Conservation (phyloP, 2,888 invertebrate genomes). For the Conus canariensis region DNA sequence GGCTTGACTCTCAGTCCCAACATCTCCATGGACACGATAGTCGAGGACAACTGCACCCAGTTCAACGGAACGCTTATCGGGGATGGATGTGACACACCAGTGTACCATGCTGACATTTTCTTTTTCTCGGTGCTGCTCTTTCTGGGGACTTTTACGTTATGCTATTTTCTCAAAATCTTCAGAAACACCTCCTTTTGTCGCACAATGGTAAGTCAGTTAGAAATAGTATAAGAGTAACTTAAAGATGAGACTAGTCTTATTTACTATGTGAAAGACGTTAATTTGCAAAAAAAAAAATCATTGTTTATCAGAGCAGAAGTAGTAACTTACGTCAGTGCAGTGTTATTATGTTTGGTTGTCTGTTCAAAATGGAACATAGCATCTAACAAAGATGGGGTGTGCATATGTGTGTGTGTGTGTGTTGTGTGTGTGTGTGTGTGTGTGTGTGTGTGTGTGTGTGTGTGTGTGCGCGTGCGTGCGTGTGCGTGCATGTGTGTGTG, state of each 20-base stretch:
- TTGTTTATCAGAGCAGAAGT: too few species aligned
- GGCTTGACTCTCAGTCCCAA: conserved; percentile 18
- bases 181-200: conserved; percentile 96
- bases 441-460: not conserved
- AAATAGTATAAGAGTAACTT: too few species aligned
- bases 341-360: too few species aligned
- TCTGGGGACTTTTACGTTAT: conserved; percentile 93
- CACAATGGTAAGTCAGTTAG: conserved; percentile 85
- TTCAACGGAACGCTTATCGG: conserved; percentile 77
- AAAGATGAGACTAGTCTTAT: too few species aligned
- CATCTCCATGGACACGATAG: not conserved
- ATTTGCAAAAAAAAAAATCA: not conserved
- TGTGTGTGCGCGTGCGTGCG: not conserved
- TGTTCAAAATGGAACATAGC: too few species aligned
- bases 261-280: not conserved
- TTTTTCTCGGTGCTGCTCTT: conserved; percentile 96
- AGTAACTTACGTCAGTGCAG: too few species aligned
- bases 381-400: not conserved
- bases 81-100: conserved; percentile 77
- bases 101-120: conserved; percentile 85
- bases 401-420: not conserved
- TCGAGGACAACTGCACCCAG: conserved; percentile 52
- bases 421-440: not conserved
- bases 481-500: not conserved
- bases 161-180: conserved; percentile 93